A percentile compares a stretch with the other conserved stretches of the same genome.
phyloP scores from a whole-genome alignment of 2,797 vertebrate genomes.

The Aldrovandia affinis region DNA sequence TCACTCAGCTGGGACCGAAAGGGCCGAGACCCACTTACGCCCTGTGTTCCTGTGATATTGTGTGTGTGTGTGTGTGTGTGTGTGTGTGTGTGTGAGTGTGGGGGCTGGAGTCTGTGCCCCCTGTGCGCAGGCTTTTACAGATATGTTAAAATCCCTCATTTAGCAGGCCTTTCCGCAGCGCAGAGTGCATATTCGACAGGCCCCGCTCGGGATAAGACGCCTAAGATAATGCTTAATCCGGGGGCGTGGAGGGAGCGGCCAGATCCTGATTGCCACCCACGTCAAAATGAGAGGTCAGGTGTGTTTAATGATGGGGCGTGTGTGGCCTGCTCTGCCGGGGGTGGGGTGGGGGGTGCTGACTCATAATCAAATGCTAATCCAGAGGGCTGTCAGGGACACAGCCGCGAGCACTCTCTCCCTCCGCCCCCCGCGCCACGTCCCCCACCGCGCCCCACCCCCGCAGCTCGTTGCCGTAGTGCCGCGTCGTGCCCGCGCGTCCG shows the following conservation, averaged over 20 bases:
- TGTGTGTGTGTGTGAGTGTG: conserved; percentile 2
- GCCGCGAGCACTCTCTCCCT: conserved; percentile 19
- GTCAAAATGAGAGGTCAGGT: conserved; percentile 69
- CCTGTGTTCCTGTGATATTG: conserved; percentile 50
- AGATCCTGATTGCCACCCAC: conserved; percentile 62
- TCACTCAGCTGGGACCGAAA: conserved; percentile 53
- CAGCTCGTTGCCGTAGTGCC: conserved; percentile 64
- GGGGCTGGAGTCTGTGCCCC: conserved; percentile 52
- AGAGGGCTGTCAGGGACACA: conserved; percentile 29
- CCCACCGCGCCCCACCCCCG: conserved; percentile 50
- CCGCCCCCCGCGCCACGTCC: conserved; percentile 26
- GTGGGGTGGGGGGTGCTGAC: conserved; percentile 49
- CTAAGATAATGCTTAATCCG: background rate
- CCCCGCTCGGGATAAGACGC: background rate
- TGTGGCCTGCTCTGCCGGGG: conserved; percentile 57
- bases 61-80: background rate
- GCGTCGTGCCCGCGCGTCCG: background rate
- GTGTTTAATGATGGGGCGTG: conserved; percentile 60
- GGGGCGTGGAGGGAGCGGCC: conserved; percentile 10
- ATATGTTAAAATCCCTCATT: background rate
- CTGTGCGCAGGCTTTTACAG: conserved; percentile 27
- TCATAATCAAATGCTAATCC: conserved; percentile 55
- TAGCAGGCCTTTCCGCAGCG: background rate
- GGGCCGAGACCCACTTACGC: conserved; percentile 43
- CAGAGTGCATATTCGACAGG: no score